Evolutionary conservation across 2,888 invertebrate species (phyloP).

Genomic region (Euzophera pinguis): DNA sequence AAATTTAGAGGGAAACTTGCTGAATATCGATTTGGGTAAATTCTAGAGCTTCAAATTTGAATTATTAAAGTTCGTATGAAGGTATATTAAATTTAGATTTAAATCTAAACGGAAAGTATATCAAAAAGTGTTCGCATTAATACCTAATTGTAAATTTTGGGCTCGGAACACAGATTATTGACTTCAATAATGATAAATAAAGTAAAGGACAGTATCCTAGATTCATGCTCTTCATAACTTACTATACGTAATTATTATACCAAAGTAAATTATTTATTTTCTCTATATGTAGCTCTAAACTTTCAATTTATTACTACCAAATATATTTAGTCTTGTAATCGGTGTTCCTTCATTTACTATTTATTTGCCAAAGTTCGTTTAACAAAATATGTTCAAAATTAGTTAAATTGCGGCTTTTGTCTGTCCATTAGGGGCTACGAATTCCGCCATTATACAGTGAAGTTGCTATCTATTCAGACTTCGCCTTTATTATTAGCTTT

Average conservation of each 20-base stretch:
- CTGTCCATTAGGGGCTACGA: constrained; percentile 8
- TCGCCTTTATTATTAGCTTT: background rate
- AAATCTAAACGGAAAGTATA: too few relatives aligned
- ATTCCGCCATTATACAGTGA: background rate
- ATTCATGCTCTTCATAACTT: too few relatives aligned
- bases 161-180: background rate
- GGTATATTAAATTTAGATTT: constrained; percentile 19
- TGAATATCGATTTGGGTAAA: constrained; percentile 17
- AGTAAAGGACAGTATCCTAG: too few relatives aligned
- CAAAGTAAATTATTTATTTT: too few relatives aligned
- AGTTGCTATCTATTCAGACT: constrained; percentile 6
- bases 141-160: background rate
- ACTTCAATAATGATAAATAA: too few relatives aligned
- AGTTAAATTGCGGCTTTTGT: constrained; percentile 13
- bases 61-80: constrained; percentile 13
- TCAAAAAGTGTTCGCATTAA: too few relatives aligned
- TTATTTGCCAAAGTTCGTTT: constrained; percentile 3
- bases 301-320: background rate
- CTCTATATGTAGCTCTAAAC: too few relatives aligned
- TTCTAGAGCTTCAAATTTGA: constrained; percentile 10
- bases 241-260: too few relatives aligned
- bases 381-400: constrained; percentile 11
- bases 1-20: constrained; percentile 8
- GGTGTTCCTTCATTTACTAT: background rate
- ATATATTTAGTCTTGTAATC: background rate